Percentiles rank a stretch among this genome's conserved stretches.
Evolutionary conservation across 2,888 invertebrate genomes (phyloP).

Genomic region (Apamea crenata): DNA sequence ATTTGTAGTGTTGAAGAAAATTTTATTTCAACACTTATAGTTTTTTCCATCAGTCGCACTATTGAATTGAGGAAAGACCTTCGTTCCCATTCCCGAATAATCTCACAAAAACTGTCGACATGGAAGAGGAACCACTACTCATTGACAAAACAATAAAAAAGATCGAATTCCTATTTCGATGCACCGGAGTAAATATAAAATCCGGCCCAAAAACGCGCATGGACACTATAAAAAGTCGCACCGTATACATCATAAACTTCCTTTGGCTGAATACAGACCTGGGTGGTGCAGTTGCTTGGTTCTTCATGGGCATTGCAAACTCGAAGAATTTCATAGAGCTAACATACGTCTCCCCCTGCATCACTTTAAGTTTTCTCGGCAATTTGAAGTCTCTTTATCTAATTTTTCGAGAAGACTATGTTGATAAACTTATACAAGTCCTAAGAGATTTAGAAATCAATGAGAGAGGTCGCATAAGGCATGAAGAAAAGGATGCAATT

Average conservation of each 20-base stretch:
- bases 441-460: slow-evolving; percentile 70
- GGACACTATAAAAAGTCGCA: slow-evolving; percentile 55
- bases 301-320: slow-evolving; percentile 67
- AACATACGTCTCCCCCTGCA: slow-evolving; percentile 75
- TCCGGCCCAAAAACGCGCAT: slow-evolving; percentile 55
- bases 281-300: slow-evolving; percentile 71
- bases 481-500: slow-evolving; percentile 65
- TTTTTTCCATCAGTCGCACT: not conserved
- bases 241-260: slow-evolving; percentile 72
- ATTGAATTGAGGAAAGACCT: not conserved
- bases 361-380: slow-evolving; percentile 66
- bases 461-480: slow-evolving; percentile 39
- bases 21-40: not conserved
- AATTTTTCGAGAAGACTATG: slow-evolving; percentile 62
- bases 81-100: not conserved
- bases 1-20: not conserved
- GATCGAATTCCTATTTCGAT: slow-evolving; percentile 66
- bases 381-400: slow-evolving; percentile 68
- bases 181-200: slow-evolving; percentile 71
- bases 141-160: slow-evolving; percentile 72
- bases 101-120: not conserved
- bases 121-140: slow-evolving; percentile 44
- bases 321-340: slow-evolving; percentile 72
- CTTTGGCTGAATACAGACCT: slow-evolving; percentile 72
- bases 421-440: slow-evolving; percentile 67